Base-by-base conservation (phyloP, 2,113 vertebrate genomes). In the Xiphorhynchus elegans region DNA sequence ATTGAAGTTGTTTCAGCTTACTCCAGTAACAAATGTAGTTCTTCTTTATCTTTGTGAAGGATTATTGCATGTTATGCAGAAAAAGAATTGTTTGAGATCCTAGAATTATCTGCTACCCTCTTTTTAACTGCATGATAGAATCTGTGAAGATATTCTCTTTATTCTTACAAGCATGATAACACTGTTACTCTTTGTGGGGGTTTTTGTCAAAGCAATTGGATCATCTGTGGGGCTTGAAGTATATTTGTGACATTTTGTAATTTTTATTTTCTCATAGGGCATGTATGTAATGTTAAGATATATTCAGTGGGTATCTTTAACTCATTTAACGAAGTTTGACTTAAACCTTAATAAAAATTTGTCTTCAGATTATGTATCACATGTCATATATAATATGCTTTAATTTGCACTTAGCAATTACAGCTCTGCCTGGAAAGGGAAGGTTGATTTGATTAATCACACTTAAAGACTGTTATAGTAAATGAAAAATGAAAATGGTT, bases 381-480 rank as follows among this genome's bases (percentile, higher is more conserved):
- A 72, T 95, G 94, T 96, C 94, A 80, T 93, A 82, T 94, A 84
- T 96, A 96, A 96, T 97, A 93, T 95, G 90, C 82, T 97, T 77
- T 97, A 97, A 97, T 98, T 97, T 98, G 91, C 86, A 96, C 85
- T 94, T 88, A 63, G 93, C 96, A 98, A 97, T 98, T 97, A 97
- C 33, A 93, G 72, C 80, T 97, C 90, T 98, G 85, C 86, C 93
- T 49, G 86, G 93, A 94, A 97, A 97, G 90, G 87, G 64, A 89
- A 92, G 47, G 87, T 92, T 98, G 97, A 98, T 97, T 98, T 98
- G 97, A 98, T 98, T 98, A 97, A 97, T 98, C 94, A 97, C 95
- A 96, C 93, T 97, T 97, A 89, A 97, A 97, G 94, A 82, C 93
- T 97, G 89, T 96, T 96, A 69, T 2, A 85, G 87, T 82, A 94